Evolutionary conservation across 2,888 invertebrate genomes (phyloP), one percentile per base, ranked within the genome.

Genomic region (Epinotia brunnichana): DNA sequence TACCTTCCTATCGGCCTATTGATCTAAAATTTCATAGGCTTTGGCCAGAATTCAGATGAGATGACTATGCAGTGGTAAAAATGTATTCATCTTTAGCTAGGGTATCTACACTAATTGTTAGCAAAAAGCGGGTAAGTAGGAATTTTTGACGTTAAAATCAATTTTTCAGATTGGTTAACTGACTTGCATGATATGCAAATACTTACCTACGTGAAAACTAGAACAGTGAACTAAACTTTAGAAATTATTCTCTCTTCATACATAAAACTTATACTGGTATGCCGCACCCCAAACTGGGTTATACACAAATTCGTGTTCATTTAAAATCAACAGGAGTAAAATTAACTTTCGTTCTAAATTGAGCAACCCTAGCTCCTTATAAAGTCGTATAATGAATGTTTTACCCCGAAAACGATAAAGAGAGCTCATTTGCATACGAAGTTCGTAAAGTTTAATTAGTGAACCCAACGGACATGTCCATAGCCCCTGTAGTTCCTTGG

Each of bases 371-470:
- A 83, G 77, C 80, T 81, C 81, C 80, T 84, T 85, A 85, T 83
- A 84, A 83, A 86, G 82, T 82, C 83, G 80, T 81, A 78, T 83
- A 87, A 84, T 86, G 82, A 82, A 83, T 84, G 85, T 81, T 85
- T 84, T 80, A 84, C 79, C 85, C 87, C 84, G 81, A 86, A 87
- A 87, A 85, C 87, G 85, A 86, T 87, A 85, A 86, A 85, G 85
- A 82, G 81, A 77, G 78, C 82, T 84, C 81, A 79, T 87, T 87
- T 87, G 85, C 87, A 88, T 87, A 82, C 81, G 77, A 83, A 85
- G 81, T 86, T 84, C 85, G 85, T 87, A 85, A 86, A 83, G 81
- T 84, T 86, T 87, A 87, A 87, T 88, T 87, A 87, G 82, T 76
- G 78, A 79, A 75, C 81, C 83, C 82, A 78, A 76, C 79, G 82